Percentiles rank a stretch among this genome's conserved stretches.
These are phyloP conservation scores for Parapristionchus giblindavisi DNA, from an alignment of 2,888 invertebrate species.

Conservation along the genomic window DNA sequence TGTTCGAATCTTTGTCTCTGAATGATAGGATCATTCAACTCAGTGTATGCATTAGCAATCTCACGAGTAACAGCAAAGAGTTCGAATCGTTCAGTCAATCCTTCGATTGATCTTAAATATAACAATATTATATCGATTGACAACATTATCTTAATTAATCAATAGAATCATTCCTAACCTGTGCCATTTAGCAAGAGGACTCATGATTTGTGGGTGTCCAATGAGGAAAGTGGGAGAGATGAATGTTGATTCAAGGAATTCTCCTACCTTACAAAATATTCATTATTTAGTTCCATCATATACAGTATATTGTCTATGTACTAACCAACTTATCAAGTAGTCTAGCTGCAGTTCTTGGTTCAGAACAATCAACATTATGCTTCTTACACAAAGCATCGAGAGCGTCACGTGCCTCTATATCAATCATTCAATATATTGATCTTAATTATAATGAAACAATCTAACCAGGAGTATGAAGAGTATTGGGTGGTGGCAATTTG, in stretches of 20 bases:
- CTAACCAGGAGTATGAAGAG: constrained; percentile 70
- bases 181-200: constrained; percentile 96
- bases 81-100: constrained; percentile 95
- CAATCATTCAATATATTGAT: too few relatives aligned
- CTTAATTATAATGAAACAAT: too few relatives aligned
- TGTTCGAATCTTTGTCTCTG: constrained; percentile 93
- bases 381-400: constrained; percentile 84
- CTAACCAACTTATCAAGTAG: constrained; percentile 83
- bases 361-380: constrained; percentile 89
- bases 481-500: constrained; percentile 72
- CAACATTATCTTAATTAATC: not conserved
- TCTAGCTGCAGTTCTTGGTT: constrained; percentile 90
- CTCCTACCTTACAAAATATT: constrained; percentile 82
- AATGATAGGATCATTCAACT: constrained; percentile 94
- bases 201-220: constrained; percentile 96
- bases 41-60: constrained; percentile 97
- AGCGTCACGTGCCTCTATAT: constrained; percentile 78
- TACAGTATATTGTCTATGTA: not conserved
- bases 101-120: constrained; percentile 76
- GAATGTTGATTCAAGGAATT: constrained; percentile 92
- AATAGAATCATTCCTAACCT: constrained; percentile 74
- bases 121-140: too few relatives aligned
- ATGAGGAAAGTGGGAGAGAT: constrained; percentile 94
- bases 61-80: constrained; percentile 90
- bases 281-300: not conserved